phyloP scores from a whole-genome alignment of 2,888 invertebrate species.

The Thera obeliscata region DNA sequence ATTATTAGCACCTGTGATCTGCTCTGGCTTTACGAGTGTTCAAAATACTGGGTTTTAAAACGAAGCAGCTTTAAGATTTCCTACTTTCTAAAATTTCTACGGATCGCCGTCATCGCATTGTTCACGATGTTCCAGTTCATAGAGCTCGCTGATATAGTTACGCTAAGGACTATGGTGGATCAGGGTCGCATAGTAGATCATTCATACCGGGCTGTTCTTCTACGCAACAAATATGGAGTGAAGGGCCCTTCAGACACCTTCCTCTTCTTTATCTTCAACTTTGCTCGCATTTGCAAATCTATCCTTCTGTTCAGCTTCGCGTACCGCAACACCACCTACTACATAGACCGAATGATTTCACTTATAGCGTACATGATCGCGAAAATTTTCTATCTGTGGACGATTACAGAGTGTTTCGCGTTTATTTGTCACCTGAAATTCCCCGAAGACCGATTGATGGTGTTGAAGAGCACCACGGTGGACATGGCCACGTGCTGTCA shows the following conservation, averaged over 20 bases:
- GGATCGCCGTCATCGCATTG: constrained; percentile 45
- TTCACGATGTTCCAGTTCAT: constrained; percentile 46
- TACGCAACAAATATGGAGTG: constrained; percentile 23
- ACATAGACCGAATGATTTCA: constrained; percentile 44
- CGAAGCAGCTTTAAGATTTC: constrained; percentile 28
- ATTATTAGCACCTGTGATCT: constrained; percentile 41
- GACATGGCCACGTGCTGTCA: constrained; percentile 40
- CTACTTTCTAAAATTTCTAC: constrained; percentile 42
- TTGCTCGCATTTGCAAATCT: constrained; percentile 48
- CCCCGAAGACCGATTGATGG: constrained; percentile 35
- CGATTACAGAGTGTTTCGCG: constrained; percentile 46
- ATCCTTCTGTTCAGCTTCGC: constrained; percentile 49
- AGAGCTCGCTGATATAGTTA: constrained; percentile 40
- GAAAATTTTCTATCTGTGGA: constrained; percentile 50
- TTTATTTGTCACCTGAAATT: constrained; percentile 38
- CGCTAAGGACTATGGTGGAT: constrained; percentile 35
- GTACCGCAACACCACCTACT: constrained; percentile 18
- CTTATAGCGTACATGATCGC: constrained; percentile 45
- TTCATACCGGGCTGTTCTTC: constrained; percentile 23
- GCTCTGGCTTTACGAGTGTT: constrained; percentile 44
- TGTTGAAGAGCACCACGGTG: constrained; percentile 28
- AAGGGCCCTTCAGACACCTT: neutral
- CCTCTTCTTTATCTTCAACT: constrained; percentile 35
- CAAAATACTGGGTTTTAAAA: constrained; percentile 40
- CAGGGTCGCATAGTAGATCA: constrained; percentile 15